These are phyloP conservation scores for Perithous albicinctus DNA, from an alignment of 2,888 invertebrate genomes.

Conservation along the genomic window DNA sequence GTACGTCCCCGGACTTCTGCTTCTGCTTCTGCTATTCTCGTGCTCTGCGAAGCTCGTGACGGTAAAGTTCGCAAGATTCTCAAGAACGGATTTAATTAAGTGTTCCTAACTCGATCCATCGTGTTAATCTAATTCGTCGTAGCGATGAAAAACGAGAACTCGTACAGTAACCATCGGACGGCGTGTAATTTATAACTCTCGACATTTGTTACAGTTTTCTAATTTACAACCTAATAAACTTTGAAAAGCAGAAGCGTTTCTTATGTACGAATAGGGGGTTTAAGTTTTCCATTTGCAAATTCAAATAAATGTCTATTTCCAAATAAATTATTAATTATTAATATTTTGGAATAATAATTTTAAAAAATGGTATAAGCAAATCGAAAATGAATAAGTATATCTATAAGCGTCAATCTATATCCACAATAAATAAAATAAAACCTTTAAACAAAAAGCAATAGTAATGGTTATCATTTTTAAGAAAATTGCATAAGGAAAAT, in stretches of 20 bases:
- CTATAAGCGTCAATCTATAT: no score
- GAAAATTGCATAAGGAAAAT: no score
- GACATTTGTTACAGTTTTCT: background rate
- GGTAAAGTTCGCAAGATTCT: conserved; percentile 18
- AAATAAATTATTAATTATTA: no score
- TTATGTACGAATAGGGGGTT: background rate
- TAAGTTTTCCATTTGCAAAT: background rate
- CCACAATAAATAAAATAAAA: no score
- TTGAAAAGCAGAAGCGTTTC: background rate
- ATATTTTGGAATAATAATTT: no score
- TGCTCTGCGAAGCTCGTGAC: background rate
- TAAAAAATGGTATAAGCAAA: no score
- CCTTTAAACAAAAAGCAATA: no score
- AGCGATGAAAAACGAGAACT: conserved; percentile 10
- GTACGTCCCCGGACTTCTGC: conserved; percentile 6
- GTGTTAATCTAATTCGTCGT: conserved; percentile 16
- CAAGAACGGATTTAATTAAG: conserved; percentile 23
- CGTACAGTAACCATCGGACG: background rate
- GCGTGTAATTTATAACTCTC: conserved; percentile 15
- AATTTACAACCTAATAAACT: conserved; percentile 1
- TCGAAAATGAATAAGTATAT: no score
- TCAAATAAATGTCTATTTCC: no score
- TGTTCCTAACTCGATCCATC: conserved; percentile 23
- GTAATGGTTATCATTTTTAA: no score
- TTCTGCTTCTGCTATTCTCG: background rate